phyloP scores from a whole-genome alignment of 1,140 invertebrate species.

The Augochlora pura region DNA sequence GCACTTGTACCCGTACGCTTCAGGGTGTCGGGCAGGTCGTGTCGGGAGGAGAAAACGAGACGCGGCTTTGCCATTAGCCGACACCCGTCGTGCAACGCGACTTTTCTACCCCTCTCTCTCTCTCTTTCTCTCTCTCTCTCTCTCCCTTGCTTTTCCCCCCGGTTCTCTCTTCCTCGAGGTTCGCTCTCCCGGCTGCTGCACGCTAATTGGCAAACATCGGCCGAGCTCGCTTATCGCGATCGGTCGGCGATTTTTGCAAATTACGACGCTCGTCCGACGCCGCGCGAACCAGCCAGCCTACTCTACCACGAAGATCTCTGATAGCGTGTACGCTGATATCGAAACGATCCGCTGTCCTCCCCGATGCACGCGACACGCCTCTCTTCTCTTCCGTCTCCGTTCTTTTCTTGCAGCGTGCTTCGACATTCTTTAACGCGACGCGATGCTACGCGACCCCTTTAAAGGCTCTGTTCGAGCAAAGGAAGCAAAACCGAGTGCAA shows the following conservation, averaged over 20 bases:
- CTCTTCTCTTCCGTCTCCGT: not conserved
- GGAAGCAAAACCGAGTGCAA: too few relatives aligned
- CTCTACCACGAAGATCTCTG: slow-evolving; percentile 21
- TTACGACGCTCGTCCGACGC: slow-evolving; percentile 61
- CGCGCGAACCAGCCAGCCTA: slow-evolving; percentile 42
- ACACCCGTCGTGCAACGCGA: slow-evolving; percentile 56
- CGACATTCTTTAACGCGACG: not conserved
- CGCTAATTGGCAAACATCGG: slow-evolving; percentile 74
- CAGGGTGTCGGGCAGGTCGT: slow-evolving; percentile 53
- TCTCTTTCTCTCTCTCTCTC: slow-evolving; percentile 44
- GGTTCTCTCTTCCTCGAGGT: slow-evolving; percentile 32
- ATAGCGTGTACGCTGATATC: slow-evolving; percentile 49
- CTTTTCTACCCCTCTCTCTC: slow-evolving; percentile 35
- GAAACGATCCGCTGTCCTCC: slow-evolving; percentile 37
- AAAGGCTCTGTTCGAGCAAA: too few relatives aligned
- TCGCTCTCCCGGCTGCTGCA: slow-evolving; percentile 42
- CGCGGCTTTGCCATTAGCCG: slow-evolving; percentile 73
- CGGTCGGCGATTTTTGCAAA: slow-evolving; percentile 70
- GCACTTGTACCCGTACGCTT: slow-evolving; percentile 29
- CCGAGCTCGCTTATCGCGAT: slow-evolving; percentile 67
- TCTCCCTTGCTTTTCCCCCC: too few relatives aligned
- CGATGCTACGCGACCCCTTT: too few relatives aligned
- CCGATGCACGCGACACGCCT: slow-evolving; percentile 42
- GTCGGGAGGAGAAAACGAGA: slow-evolving; percentile 60
- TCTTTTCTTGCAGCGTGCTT: not conserved